phyloP scores from a whole-genome alignment of 35 echinoderm and acorn worm genomes.

The Ophioderma brevispina region DNA sequence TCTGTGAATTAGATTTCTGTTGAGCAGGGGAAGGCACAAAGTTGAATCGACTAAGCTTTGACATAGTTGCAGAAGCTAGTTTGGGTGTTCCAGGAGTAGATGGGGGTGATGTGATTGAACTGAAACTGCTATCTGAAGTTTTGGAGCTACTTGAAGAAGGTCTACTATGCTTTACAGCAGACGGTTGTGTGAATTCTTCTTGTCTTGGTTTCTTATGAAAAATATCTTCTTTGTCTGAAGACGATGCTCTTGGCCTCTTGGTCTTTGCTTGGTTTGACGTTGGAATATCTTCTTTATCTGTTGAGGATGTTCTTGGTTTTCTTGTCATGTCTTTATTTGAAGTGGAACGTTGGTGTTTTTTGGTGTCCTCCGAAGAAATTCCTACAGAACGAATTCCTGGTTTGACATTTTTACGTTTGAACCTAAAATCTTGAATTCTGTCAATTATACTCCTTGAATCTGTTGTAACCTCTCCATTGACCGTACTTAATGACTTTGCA shows the following conservation, averaged over 20 bases:
- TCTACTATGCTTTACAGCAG: background rate
- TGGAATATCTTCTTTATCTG: background rate
- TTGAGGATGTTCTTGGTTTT: background rate
- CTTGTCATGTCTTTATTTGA: background rate
- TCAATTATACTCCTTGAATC: background rate
- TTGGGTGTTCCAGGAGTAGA: background rate
- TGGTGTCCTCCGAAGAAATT: background rate
- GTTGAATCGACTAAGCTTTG: slow-evolving; percentile 59
- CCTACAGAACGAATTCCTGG: background rate
- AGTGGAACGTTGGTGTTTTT: background rate
- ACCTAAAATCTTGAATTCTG: background rate
- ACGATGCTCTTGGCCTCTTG: background rate
- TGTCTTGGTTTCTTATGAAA: background rate
- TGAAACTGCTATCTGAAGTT: background rate
- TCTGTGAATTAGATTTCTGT: background rate
- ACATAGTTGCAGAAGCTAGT: slow-evolving; percentile 31
- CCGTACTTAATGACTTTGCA: background rate
- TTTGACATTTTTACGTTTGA: background rate
- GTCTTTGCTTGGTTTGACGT: background rate
- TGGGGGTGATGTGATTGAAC: background rate
- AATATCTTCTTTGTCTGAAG: background rate
- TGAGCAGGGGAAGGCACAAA: slow-evolving; percentile 29
- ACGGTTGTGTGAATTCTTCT: background rate
- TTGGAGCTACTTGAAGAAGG: background rate
- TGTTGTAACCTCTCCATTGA: too few relatives aligned